phyloP scores from a whole-genome alignment of 2,888 invertebrate species.

The Drosophila meridiana region DNA sequence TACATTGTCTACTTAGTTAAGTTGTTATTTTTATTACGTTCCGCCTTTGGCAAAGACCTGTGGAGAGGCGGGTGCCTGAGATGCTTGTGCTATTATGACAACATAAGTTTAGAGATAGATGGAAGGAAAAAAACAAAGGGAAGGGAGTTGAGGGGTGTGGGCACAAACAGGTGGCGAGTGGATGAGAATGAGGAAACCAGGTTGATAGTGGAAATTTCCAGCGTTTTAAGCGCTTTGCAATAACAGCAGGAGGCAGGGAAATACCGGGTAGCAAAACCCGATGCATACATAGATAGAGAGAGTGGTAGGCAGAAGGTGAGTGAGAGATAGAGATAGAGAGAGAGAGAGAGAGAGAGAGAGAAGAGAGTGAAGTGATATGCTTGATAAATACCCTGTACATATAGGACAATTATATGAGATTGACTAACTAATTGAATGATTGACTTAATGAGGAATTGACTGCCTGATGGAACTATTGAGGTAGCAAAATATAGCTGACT shows the following conservation, averaged over 20 bases:
- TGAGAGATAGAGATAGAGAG: too few relatives aligned
- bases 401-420: background rate
- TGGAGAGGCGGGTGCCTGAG: background rate
- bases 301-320: too few relatives aligned
- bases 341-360: background rate
- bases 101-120: constrained; percentile 59
- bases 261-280: background rate
- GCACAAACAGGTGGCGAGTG: background rate
- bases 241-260: constrained; percentile 28
- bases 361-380: background rate
- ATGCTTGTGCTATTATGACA: constrained; percentile 64
- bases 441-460: background rate
- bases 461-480: background rate
- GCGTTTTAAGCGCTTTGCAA: constrained; percentile 39
- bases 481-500: too few relatives aligned
- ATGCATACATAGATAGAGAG: background rate
- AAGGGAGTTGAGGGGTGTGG: background rate
- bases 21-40: constrained; percentile 73
- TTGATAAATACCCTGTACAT: background rate
- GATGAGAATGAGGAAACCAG: background rate
- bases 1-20: constrained; percentile 70
- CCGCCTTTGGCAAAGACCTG: constrained; percentile 49
- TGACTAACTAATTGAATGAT: background rate
- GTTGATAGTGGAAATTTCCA: constrained; percentile 37
- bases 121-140: constrained; percentile 12